Evolutionary conservation across 2,888 invertebrate species (phyloP).

Genomic region (Hypercompe scribonia): DNA sequence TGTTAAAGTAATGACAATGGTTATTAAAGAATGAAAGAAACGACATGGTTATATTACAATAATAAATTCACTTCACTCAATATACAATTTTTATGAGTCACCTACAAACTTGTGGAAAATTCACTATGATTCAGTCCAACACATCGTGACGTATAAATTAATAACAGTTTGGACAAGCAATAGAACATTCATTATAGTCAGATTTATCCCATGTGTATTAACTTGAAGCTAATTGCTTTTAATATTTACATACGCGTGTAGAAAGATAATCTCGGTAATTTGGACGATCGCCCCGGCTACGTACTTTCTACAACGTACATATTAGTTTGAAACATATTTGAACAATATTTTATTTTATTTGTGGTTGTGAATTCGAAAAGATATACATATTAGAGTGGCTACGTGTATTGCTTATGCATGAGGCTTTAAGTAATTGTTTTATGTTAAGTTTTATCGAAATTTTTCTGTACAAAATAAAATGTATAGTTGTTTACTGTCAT

Average conservation of each 20-base stretch:
- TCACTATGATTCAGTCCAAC: background rate
- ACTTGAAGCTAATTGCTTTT: background rate
- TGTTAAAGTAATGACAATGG: background rate
- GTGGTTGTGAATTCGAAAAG: background rate
- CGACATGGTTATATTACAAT: background rate
- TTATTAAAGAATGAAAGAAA: background rate
- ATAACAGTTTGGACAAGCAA: background rate
- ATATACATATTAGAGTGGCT: background rate
- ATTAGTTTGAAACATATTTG: background rate
- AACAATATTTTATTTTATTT: background rate
- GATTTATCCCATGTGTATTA: conserved; percentile 1
- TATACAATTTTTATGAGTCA: conserved; percentile 17
- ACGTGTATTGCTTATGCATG: background rate
- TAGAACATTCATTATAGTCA: background rate
- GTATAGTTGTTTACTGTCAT: background rate
- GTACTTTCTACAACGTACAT: background rate
- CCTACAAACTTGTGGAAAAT: conserved; percentile 13
- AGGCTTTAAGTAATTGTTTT: background rate
- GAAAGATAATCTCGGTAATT: background rate
- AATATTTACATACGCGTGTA: background rate
- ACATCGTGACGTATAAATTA: conserved; percentile 3
- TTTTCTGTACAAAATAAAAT: background rate
- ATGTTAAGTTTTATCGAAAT: background rate
- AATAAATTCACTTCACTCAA: background rate
- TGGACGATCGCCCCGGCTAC: background rate